Evolutionary conservation across 1,140 invertebrate genomes (phyloP), one percentile per base, ranked within the genome.

Genomic region (Achroia grisella): DNA sequence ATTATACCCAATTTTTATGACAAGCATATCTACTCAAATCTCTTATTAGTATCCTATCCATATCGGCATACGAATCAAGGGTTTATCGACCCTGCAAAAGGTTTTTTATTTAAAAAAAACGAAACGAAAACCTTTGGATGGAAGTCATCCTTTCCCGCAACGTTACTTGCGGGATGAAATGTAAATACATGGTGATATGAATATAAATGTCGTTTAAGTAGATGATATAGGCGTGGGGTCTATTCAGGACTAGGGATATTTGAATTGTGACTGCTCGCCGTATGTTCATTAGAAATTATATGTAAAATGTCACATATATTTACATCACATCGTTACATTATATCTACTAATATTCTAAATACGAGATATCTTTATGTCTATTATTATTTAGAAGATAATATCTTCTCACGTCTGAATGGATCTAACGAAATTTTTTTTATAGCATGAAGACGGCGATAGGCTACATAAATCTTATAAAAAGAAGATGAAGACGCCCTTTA

Each of bases 141-240:
- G 23, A 4, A 34, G 8, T 14, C 29, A 39, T 37, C 44, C n/a
- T n/a, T n/a, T n/a, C n/a, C 44, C 36, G 44, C 35, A 34, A 36
- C 27, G 17, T 33, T 42, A 32, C 28, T 39, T 9, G 6, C 29
- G 14, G 57, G 49, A 56, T 61, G 52, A 35, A 65, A 65, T 65
- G 62, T 65, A 65, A 65, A 65, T 65, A 65, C 55, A 56, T 46
- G 55, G 54, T 65, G 54, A 65, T 65, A 65, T 65, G 62, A 65
- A 65, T 65, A 65, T 61, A 65, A 65, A 65, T 62, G 58, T 37
- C 41, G 44, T 58, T 55, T 61, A 65, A 65, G 61, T 52, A 56
- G 54, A 54, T 52, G 39, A 48, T 48, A 17, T 17, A 37, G 35
- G 17, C 35, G 35, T 37, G 17, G 35, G 35, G 35, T 37, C 35